Base-by-base conservation (phyloP, 2,888 invertebrate species). In the Dilophus febrilis region DNA sequence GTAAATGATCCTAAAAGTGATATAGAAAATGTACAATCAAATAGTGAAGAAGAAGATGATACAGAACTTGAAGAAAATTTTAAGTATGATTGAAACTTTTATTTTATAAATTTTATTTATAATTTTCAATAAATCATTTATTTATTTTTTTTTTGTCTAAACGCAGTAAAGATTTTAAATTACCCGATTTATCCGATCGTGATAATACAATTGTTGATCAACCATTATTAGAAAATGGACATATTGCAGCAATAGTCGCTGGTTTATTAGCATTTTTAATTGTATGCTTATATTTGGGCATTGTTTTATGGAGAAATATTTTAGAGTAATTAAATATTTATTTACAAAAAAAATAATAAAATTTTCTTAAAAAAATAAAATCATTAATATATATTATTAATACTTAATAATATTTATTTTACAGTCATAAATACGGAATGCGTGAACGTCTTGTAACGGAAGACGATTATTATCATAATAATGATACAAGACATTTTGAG, bases 381-480 rank as follows among this genome's bases (percentile, higher is more conserved):
- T n/a, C n/a, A n/a, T n/a, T n/a, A n/a, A n/a, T n/a, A n/a, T n/a
- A n/a, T n/a, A n/a, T n/a, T n/a, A n/a, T n/a, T n/a, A n/a, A n/a
- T n/a, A n/a, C n/a, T n/a, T n/a, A n/a, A n/a, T n/a, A n/a, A n/a
- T n/a, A n/a, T n/a, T n/a, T n/a, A n/a, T 14, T 33, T 33, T n/a
- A n/a, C 11, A 34, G 34, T 17, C 14, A 19, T 4, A 17, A 19
- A 27, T 47, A 47, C 34, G 48, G 47, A 34, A 48, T 44, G 43
- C 18, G 48, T 22, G 45, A 47, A 37, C 35, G 46, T 16, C 28
- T 48, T 8, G 43, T 48, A 5, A 47, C 44, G 3, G 43, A 48
- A 38, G 48, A 48, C 16, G 46, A 46, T 35, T 44, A 40, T 30
- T 44, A 41, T 28, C 38, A 38, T 31, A 45, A 44, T 34, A 47